A percentile compares a stretch with the other conserved stretches of the same genome.
These are phyloP conservation scores for Drosophila parvula DNA, from an alignment of 1,140 invertebrate species.

Conservation along the genomic window DNA sequence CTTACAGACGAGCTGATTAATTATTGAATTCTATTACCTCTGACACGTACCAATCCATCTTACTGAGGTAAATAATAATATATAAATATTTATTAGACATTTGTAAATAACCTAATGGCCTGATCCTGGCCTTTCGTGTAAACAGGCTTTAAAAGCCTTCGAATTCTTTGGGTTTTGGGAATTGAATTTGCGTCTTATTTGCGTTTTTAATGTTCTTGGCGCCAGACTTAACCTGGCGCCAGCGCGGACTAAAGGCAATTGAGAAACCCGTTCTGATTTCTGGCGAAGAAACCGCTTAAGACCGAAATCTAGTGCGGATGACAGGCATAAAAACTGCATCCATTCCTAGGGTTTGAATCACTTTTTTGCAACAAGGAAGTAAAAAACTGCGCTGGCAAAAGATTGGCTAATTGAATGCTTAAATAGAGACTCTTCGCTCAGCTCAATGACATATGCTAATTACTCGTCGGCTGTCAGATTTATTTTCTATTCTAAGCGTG, in stretches of 20 bases:
- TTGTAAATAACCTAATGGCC: background rate
- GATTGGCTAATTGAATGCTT: conserved; percentile 39
- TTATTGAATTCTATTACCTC: background rate
- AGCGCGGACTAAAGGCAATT: conserved; percentile 1
- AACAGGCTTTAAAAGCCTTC: conserved; percentile 20
- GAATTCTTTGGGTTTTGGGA: conserved; percentile 1
- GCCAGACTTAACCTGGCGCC: conserved; percentile 29
- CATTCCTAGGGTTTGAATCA: background rate
- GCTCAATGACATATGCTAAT: conserved; percentile 28
- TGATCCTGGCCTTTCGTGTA: background rate
- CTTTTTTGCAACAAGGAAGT: conserved; percentile 16
- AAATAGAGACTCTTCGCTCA: conserved; percentile 16
- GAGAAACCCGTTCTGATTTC: conserved; percentile 28
- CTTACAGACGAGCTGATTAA: background rate
- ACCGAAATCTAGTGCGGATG: too few relatives aligned
- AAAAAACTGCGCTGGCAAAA: background rate
- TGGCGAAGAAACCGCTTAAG: conserved; percentile 9
- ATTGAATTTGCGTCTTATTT: conserved; percentile 42
- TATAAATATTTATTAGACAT: conserved; percentile 5
- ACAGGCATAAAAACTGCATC: background rate
- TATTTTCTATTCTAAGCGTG: conserved; percentile 17
- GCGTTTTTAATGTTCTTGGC: conserved; percentile 53
- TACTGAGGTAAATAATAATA: background rate
- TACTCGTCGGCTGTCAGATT: conserved; percentile 26
- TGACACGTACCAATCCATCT: background rate